Evolutionary conservation across 2,888 invertebrate genomes (phyloP), one percentile per base, ranked within the genome.

Genomic region (Apomyelois bistriatella): DNA sequence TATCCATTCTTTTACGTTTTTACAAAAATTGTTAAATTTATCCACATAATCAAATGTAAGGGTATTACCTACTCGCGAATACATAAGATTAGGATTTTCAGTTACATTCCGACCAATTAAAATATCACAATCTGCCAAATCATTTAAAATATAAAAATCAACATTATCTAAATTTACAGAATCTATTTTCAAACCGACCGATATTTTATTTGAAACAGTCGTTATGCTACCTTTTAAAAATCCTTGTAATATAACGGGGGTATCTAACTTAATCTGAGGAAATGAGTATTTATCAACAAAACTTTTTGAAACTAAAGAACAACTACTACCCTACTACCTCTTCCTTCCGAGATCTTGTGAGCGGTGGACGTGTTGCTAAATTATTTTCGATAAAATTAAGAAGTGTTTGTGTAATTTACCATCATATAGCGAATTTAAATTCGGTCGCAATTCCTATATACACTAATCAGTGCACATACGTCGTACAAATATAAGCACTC

Each of bases 51-150:
- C 36, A 28, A 62, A 64, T 28, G 41, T 52, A 1, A 64, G 51
- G 13, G 32, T 12, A 13, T 61, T 37, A 2, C 60, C 64, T 36
- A 61, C 38, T 9, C 59, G 54, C 9, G 53, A 52, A 46, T 64
- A 61, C 48, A 64, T 59, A 15, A 64, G 35, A 48, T 57, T 54
- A 1, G 52, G 1, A 1, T 55, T 52, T 49, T 57, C 59, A 1
- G 59, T 61, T 5, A 61, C 41, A 37, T 61, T 61, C 5, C 61
- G 12, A 0, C 60, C 60, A 13, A 63, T 58, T 3, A 63, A 47
- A 10, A 63, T 53, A 1, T 61, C 53, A 41, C 60, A 61, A 0
- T 53, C 59, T 6, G 48, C 28, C 7, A 61, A 38, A 8, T 57
- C 59, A 10, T 50, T 32, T 12, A 57, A 12, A 1, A 57, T 41